A percentile compares a stretch with the other conserved stretches of the same genome.
These are phyloP conservation scores for silkworm (Bombyx mori) DNA, from an alignment of 1,140 invertebrate species.

Conservation along the genomic window ASM3026992v2 NC_085121.1:7783001-7783500, in stretches of 20 bases:
- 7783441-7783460: slow-evolving; percentile 74
- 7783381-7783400: no score
- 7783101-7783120: slow-evolving; percentile 18
- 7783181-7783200: slow-evolving; percentile 31
- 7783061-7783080: slow-evolving; percentile 10
- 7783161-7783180: slow-evolving; percentile 39
- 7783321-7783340: no score
- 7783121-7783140: slow-evolving; percentile 39
- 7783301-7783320: no score
- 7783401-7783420: no score
- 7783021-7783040: neutral
- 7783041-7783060: neutral
- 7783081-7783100: slow-evolving; percentile 17
- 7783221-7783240: slow-evolving; percentile 30
- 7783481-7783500: slow-evolving; percentile 60
- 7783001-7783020: no score
- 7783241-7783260: slow-evolving; percentile 17
- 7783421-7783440: slow-evolving; percentile 48
- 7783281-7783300: neutral
- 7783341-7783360: no score
- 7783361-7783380: no score
- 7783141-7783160: slow-evolving; percentile 51
- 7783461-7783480: slow-evolving; percentile 68
- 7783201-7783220: slow-evolving; percentile 42
- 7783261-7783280: neutral